phyloP scores from a whole-genome alignment of 2,888 invertebrate genomes.

The Exocentrus adspersus region DNA sequence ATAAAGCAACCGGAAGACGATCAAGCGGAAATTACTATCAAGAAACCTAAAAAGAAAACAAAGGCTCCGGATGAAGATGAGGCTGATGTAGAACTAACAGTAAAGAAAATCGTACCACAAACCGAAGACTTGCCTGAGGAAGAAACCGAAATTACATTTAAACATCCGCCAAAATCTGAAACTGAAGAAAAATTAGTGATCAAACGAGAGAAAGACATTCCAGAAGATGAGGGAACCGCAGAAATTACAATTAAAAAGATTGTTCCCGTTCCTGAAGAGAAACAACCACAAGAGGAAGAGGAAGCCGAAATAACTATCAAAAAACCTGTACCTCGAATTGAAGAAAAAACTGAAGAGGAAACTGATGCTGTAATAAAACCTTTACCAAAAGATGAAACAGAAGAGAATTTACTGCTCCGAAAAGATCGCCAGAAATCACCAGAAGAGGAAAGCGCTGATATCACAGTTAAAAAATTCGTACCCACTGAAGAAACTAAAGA shows the following conservation, averaged over 20 bases:
- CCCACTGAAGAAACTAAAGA: conserved; percentile 46
- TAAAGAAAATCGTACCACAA: conserved; percentile 48
- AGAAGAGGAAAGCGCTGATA: conserved; percentile 55
- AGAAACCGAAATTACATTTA: conserved; percentile 37
- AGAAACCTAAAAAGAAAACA: conserved; percentile 48
- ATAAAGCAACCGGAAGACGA: conserved; percentile 53
- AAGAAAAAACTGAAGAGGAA: conserved; percentile 43
- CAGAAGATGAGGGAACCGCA: conserved; percentile 38
- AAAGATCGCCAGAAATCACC: conserved; percentile 19
- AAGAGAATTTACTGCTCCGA: conserved; percentile 18
- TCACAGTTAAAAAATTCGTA: conserved; percentile 46
- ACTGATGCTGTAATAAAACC: conserved; percentile 40
- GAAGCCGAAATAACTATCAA: conserved; percentile 53
- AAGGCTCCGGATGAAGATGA: conserved; percentile 52
- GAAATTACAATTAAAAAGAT: conserved; percentile 43
- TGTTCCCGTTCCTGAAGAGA: conserved; percentile 53
- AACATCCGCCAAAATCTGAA: conserved; percentile 62
- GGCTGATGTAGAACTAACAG: conserved; percentile 49
- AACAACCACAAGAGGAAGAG: conserved; percentile 59
- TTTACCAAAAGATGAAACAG: conserved; percentile 51
- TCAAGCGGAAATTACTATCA: conserved; percentile 48
- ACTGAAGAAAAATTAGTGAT: conserved; percentile 45
- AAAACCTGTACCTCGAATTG: conserved; percentile 42
- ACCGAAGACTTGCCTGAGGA: conserved; percentile 30
- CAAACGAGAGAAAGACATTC: conserved; percentile 45